phyloP scores from a whole-genome alignment of 2,797 vertebrate genomes.

The Sardinella longiceps region DNA sequence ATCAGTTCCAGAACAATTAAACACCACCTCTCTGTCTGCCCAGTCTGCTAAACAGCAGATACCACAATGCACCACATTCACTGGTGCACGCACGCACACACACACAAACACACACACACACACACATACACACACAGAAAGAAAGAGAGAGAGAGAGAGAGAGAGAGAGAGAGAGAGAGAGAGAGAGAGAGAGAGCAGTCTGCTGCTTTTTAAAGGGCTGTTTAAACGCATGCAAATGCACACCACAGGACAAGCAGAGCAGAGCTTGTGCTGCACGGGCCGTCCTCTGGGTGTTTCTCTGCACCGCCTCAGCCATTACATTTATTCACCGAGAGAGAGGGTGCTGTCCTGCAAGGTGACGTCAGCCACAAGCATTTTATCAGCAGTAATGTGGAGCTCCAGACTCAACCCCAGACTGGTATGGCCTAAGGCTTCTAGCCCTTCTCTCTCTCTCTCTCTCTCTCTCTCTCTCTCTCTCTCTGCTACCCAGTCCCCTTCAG shows the following conservation, averaged over 20 bases:
- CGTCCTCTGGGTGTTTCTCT: not conserved
- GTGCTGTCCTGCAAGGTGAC: too few species aligned
- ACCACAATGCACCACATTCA: constrained; percentile 12
- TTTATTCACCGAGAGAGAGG: not conserved
- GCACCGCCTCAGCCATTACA: not conserved
- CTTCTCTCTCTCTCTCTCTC: not conserved
- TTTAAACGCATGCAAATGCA: not conserved
- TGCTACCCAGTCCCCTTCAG: not conserved
- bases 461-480: not conserved
- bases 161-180: too few species aligned
- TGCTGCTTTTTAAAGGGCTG: not conserved
- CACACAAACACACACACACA: not conserved
- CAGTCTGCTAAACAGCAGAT: not conserved
- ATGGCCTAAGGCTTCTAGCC: not conserved
- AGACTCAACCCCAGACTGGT: not conserved
- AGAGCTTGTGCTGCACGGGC: not conserved
- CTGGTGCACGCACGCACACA: not conserved
- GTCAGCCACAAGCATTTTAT: too few species aligned
- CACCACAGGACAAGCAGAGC: not conserved
- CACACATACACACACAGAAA: not conserved
- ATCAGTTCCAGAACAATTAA: not conserved
- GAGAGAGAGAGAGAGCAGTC: not conserved
- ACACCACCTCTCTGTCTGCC: constrained; percentile 5
- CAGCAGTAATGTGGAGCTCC: not conserved
- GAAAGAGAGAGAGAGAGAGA: too few species aligned